Evolutionary conservation across 2,888 invertebrate species (phyloP), one percentile per base, ranked within the genome.

Genomic region (Amphipyra berbera): DNA sequence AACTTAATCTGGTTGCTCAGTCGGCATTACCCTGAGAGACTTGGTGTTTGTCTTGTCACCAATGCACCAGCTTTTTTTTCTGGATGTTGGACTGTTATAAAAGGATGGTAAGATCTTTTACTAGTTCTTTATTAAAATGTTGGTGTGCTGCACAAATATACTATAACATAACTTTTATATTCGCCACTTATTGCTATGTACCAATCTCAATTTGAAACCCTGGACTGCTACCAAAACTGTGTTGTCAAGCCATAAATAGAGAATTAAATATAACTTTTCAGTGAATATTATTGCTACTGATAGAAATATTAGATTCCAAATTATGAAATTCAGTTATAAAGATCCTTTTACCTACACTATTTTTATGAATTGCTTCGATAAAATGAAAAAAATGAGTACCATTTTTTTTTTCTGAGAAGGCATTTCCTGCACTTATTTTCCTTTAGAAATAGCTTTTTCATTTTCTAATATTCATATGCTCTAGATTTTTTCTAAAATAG

Each of bases 1-100:
- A 97, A 97, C 86, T 91, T 97, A 38, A 97, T 97, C 70, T 97
- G 97, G 97, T 88, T 97, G 41, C 94, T 97, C 10, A 96, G 97
- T 81, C 95, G 96, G 68, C 97, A 97, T 84, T 97, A 97, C 86
- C 97, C 97, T 0, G 97, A 97, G 85, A 92, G 97, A 35, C 95
- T 97, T 57, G 97, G 97, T 0, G 95, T 97, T 40, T 97, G 97
- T 81, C 95, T 97, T 42, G 96, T 97, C 59, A 95, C 97, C 56
- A 97, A 97, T 89, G 95, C 97, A 1, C 97, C 97, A 2, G 90
- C 96, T 1, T 94, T 97, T 59, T 97, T 97, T 87, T 96, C 97
- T 8, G 97, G 97, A 38, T 97, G 97, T 84, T 97, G 97, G 97
- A 95, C 96, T 42, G 95, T 97, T 49, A 97, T 97, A 68, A 96